Base-by-base conservation (phyloP, 1,140 invertebrate genomes). In the Helicoverpa armigera region DNA sequence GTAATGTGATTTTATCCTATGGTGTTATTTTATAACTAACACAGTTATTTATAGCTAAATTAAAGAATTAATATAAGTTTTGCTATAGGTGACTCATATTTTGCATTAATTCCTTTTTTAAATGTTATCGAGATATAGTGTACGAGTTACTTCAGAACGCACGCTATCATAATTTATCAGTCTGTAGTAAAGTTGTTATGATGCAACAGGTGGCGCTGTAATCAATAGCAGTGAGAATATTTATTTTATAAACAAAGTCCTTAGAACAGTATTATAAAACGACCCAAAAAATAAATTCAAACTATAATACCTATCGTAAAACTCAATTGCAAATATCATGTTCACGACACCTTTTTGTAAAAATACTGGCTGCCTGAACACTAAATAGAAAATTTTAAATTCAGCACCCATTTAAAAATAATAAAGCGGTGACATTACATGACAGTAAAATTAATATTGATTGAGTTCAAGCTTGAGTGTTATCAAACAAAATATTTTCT, bases 191-290 rank as follows among this genome's bases (percentile, higher is more conserved):
- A 74, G n/a, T 65, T 14, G 9, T 3, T 16, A 54, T 48, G 35
- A 14, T n/a, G 23, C 10, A 35, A 69, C n/a, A 76, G 81, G 73
- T 70, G 81, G 60, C 51, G 53, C 58, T 72, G 63, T 35, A 23
- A 50, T 43, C 35, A 43, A 43, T 43, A 9, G 35, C 9, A 5
- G 35, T 7, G 35, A 9, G 35, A 43, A 43, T 43, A 9, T 43
- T 43, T 5, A 43, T 43, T 43, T 5, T 9, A 43, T n/a, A n/a
- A n/a, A n/a, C n/a, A n/a, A n/a, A n/a, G n/a, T n/a, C n/a, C n/a
- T n/a, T n/a, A n/a, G 23, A 23, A 23, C 23, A 23, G 23, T 23
- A 23, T 23, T 23, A 23, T 23, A 23, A 23, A 23, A 23, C 23
- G 23, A 23, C 23, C 23, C 23, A 23, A 23, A 23, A 0, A 23